Evolutionary conservation across 2,113 vertebrate species (phyloP).

Genomic region (Murina feae): DNA sequence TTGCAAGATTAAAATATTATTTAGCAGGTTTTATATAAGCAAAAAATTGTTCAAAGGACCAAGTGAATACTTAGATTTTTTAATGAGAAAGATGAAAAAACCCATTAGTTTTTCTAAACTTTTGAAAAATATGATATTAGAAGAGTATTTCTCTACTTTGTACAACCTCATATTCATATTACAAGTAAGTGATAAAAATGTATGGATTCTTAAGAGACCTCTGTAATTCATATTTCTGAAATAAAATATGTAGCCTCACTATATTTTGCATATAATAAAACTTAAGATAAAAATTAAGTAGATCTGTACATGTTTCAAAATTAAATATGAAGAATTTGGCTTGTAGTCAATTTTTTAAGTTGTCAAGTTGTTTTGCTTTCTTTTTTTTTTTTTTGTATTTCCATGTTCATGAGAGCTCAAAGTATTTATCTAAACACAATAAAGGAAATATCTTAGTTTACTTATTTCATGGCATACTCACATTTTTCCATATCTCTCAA

Average conservation of each 20-base stretch:
- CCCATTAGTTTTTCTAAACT: conserved; percentile 1
- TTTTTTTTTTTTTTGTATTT: neutral
- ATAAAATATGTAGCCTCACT: conserved; percentile 35
- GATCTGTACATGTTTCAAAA: conserved; percentile 32
- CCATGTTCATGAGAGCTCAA: conserved; percentile 26
- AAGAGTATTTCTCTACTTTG: conserved; percentile 18
- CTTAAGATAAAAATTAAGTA: conserved; percentile 48
- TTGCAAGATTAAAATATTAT: conserved; percentile 29
- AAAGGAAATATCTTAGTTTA: conserved; percentile 34
- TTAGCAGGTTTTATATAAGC: neutral
- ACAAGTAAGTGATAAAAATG: conserved; percentile 41
- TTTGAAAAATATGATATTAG: conserved; percentile 7
- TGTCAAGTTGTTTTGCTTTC: neutral
- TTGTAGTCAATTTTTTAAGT: conserved; percentile 33
- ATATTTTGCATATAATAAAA: conserved; percentile 44
- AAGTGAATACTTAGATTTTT: neutral
- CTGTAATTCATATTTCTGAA: conserved; percentile 39
- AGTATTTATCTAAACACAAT: conserved; percentile 40
- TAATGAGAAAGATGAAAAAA: conserved; percentile 42
- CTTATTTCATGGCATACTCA: conserved; percentile 6
- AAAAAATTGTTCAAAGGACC: neutral
- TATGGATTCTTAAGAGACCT: conserved; percentile 37
- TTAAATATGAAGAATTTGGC: conserved; percentile 11
- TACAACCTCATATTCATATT: conserved; percentile 27
- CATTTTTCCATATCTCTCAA: conserved; percentile 34